Base-by-base conservation (phyloP, 2,888 invertebrate species). In the Dichetophora obliterata region DNA sequence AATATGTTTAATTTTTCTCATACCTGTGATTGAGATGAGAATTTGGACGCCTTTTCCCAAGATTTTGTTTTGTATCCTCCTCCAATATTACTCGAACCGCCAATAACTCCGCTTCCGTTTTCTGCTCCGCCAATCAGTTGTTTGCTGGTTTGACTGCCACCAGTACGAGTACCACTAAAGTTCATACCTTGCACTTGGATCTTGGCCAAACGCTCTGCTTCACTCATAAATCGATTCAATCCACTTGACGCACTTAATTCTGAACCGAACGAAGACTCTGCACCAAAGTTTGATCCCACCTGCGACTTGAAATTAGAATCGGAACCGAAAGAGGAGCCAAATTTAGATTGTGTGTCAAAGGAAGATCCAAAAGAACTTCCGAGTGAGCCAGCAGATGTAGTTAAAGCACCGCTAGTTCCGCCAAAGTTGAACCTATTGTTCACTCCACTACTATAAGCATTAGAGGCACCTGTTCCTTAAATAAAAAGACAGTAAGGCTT, bases 1-100 rank as follows among this genome's bases (percentile, higher is more conserved):
- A 16, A 5, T 61, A 22, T 1, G n/a, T 22, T 27, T 1, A 27
- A 27, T 59, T 57, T 19, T 27, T 0, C 22, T 72, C 76, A 81
- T 80, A 89, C 89, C 82, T 86, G 85, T n/a, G 88, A 86, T 73
- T 88, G 87, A 50, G 89, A 89, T 11, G 89, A 86, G 90, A 90
- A 89, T 79, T 88, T 89, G 75, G 89, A 89, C 66, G 87, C 87
- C 76, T 88, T 89, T 81, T 90, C 89, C 89, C 89, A 89, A 43
- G 88, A 85, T 78, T 89, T 88, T 52, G 85, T 82, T 75, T 88
- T 86, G 65, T 83, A 86, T 70, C 82, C 84, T 54, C 82, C 82
- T 50, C 76, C 78, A 9, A 76, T 68, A 68, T 48, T 76, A 19
- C 77, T 81, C 73, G 48, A 69, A 27, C 78, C 80, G 34, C 73